Percentiles rank a stretch among this genome's conserved stretches.
phyloP scores from a whole-genome alignment of 2,797 vertebrate genomes.

The Premnoplex brunnescens region DNA sequence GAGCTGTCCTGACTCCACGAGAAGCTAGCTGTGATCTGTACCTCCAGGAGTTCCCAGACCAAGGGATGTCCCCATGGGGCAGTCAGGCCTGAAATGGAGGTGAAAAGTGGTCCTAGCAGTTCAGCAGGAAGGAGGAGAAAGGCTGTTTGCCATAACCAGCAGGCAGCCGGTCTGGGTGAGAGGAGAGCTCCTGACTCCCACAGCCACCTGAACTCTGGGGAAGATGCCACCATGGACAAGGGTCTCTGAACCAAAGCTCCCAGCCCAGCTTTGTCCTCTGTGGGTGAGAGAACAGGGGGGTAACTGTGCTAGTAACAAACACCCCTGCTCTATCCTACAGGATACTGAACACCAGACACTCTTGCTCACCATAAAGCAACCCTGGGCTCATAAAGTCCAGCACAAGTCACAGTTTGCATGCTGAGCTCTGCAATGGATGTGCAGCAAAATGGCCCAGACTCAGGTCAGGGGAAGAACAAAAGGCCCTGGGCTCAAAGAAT shows the following conservation, averaged over 20 bases:
- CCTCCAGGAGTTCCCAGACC: neutral
- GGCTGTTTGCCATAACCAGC: neutral
- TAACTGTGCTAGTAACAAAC: fast-evolving
- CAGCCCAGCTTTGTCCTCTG: neutral
- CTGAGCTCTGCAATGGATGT: neutral
- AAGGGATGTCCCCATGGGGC: fast-evolving
- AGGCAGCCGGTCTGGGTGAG: neutral
- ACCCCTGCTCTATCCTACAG: neutral
- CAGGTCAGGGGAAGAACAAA: neutral
- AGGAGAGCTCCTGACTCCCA: neutral
- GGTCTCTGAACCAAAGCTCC: neutral
- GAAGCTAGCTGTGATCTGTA: neutral
- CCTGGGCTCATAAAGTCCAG: neutral
- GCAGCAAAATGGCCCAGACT: neutral
- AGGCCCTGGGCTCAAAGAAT: neutral
- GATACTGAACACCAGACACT: neutral
- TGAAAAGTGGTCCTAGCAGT: neutral
- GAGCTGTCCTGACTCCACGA: fast-evolving
- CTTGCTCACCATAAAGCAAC: fast-evolving
- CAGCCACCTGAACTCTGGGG: neutral
- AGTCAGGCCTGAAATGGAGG: neutral
- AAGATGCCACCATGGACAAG: neutral
- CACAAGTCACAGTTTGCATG: neutral
- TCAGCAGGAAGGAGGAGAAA: neutral
- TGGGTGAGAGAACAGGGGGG: neutral